Base-by-base conservation (phyloP, 2,888 invertebrate species). In the Leucozona laternaria region DNA sequence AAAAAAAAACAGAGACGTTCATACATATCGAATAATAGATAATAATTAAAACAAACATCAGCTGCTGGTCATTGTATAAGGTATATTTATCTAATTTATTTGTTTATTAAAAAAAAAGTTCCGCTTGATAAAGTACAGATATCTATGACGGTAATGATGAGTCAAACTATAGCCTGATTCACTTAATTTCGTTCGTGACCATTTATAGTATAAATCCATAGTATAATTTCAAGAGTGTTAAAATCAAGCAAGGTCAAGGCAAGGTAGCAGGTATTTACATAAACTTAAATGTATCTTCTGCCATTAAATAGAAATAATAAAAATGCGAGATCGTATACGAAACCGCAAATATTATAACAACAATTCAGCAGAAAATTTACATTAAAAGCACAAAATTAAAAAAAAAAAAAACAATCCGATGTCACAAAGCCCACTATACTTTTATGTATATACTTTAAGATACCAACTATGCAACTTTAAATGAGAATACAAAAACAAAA, bases 191-290 rank as follows among this genome's bases (percentile, higher is more conserved):
- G 15, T 48, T 22, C 31, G 15, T 55, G 57, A 11, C 17, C 60
- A 60, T 60, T 15, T 34, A 34, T 15, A 53, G 0, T 17, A 50
- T 22, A 17, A n/a, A n/a, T n/a, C n/a, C n/a, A 25, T 10, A n/a
- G 17, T 57, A n/a, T n/a, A 17, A 4, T 20, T 22, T 2, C 15
- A 25, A 62, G 5, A 48, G 48, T 53, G 53, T 53, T 68, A 68
- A 68, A 11, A 66, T 4, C 45, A 66, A 4, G 22, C 50, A 68
- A 68, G 68, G 68, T 53, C 34, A 66, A 34, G 45, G 13, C 43
- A 28, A 17, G 17, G 40, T 40, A 22, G 34, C 10, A n/a, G 10
- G 22, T 68, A 17, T 34, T 13, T 22, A 10, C 10, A 25, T 50
- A 66, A 20, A n/a, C 20, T 8, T 22, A 20, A 34, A 50, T n/a